Evolutionary conservation across 2,888 invertebrate species (phyloP), one percentile per base, ranked within the genome.

Genomic region (Himalopsyche tibetana): DNA sequence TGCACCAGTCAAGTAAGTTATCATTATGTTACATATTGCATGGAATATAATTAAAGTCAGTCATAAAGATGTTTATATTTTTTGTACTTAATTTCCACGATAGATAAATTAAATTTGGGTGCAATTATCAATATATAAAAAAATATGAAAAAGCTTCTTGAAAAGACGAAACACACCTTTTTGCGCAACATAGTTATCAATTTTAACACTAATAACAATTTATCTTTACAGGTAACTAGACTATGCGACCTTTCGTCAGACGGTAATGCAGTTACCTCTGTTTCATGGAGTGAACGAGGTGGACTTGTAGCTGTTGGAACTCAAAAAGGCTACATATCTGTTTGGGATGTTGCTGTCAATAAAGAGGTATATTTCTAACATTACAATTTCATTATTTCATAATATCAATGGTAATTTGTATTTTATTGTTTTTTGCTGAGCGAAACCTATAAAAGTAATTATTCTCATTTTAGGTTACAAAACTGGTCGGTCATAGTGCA

Each of bases 241-340:
- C 93, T 99, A 56, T 99, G 99, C 93, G 99, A 99, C 93, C 94
- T 99, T 87, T 97, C 97, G 9, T 95, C 96, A 63, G 98, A 99
- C 91, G 96, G 96, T 51, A 99, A 99, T 91, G 96, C 97, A 9
- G 99, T 99, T 55, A 99, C 99, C 5, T 99, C 99, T 2, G 99
- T 99, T 38, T 98, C 99, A 82, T 99, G 99, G 99, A 98, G 98
- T 91, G 99, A 99, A 91, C 94, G 99, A 89, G 99, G 99, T 17
- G 98, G 98, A 91, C 94, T 97, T 80, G 98, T 99, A 6, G 99
- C 99, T 0, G 99, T 99, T 51, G 99, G 99, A 45, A 99, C 99
- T 15, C 98, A 99, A 93, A 96, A 97, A 90, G 99, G 99, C 84
- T 97, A 97, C 90, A 98, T 99, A 85, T 99, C 99, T 90, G 98